phyloP scores from a whole-genome alignment of 2,797 vertebrate species.

The Xerus rutilus region DNA sequence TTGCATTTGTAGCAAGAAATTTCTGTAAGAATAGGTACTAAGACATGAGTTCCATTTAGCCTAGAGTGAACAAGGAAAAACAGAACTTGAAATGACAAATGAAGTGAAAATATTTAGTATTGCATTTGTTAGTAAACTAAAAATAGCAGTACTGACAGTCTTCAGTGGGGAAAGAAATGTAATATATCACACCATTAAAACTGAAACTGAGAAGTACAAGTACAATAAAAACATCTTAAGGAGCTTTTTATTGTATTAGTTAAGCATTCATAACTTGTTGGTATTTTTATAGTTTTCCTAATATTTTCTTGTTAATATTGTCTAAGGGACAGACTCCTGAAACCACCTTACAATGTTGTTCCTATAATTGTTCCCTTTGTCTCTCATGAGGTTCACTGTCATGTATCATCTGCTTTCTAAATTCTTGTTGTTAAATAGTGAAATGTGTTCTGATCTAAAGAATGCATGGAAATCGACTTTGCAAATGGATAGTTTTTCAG shows the following conservation, averaged over 20 bases:
- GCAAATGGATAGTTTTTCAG: conserved; percentile 2
- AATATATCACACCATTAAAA: not conserved
- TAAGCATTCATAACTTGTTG: not conserved
- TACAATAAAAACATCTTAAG: conserved; percentile 4
- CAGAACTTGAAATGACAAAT: not conserved
- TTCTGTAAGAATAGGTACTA: not conserved
- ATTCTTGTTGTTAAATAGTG: conserved; percentile 37
- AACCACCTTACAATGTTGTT: not conserved
- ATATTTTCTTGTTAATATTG: not conserved
- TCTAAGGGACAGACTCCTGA: not conserved
- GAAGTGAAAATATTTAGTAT: not conserved
- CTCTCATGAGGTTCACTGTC: conserved; percentile 19
- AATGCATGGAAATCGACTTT: not conserved
- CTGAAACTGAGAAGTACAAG: not conserved
- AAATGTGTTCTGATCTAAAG: conserved; percentile 48
- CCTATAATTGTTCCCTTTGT: conserved; percentile 14
- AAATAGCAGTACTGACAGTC: not conserved
- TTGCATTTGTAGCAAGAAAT: not conserved
- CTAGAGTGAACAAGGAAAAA: not conserved
- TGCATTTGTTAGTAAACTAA: not conserved
- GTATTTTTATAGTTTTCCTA: not conserved
- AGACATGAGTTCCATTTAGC: not conserved
- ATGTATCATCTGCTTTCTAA: conserved; percentile 19
- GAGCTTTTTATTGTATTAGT: not conserved
- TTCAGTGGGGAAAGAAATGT: not conserved